A percentile compares a stretch with the other conserved stretches of the same genome.
phyloP scores from a whole-genome alignment of 92 coral and sea anemone species.

The Muricea muricata region DNA sequence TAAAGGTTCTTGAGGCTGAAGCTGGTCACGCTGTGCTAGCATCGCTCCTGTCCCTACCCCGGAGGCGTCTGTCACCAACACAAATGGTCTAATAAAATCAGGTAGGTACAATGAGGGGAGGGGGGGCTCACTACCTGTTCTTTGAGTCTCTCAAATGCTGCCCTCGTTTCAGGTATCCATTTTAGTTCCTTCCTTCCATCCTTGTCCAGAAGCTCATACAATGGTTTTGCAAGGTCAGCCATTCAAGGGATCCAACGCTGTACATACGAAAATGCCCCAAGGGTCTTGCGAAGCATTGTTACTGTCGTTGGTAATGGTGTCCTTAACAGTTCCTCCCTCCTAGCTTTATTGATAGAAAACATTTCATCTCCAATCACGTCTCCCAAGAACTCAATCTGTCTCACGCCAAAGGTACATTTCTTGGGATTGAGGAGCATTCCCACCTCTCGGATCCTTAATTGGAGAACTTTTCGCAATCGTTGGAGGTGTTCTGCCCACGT shows the following conservation, averaged over 20 bases:
- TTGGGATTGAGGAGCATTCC: slow-evolving; percentile 35
- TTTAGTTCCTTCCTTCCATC: background rate
- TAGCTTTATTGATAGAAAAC: background rate
- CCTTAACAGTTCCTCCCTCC: background rate
- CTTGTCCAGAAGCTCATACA: slow-evolving; percentile 18
- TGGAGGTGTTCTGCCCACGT: slow-evolving; percentile 24
- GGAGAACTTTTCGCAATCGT: background rate
- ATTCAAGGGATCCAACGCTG: slow-evolving; percentile 23
- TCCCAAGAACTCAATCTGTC: background rate
- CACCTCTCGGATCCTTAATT: slow-evolving; percentile 15
- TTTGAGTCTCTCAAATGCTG: slow-evolving; percentile 6
- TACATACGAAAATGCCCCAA: slow-evolving; percentile 13
- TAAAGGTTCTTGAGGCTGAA: background rate
- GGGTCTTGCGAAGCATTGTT: slow-evolving; percentile 12
- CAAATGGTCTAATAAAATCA: slow-evolving; percentile 19
- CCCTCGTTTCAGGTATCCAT: background rate
- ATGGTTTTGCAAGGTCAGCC: slow-evolving; percentile 23
- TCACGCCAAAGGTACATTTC: slow-evolving; percentile 31
- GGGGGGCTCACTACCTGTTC: slow-evolving; percentile 13
- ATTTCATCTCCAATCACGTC: slow-evolving; percentile 24
- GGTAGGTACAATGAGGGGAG: slow-evolving; percentile 26
- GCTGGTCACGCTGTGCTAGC: slow-evolving; percentile 11
- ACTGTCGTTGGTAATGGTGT: slow-evolving; percentile 6
- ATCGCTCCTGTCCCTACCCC: slow-evolving; percentile 17
- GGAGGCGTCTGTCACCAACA: slow-evolving; percentile 33